Conservation (phyloP, 2,888 invertebrate genomes). For the Osmoderma eremita region DNA sequence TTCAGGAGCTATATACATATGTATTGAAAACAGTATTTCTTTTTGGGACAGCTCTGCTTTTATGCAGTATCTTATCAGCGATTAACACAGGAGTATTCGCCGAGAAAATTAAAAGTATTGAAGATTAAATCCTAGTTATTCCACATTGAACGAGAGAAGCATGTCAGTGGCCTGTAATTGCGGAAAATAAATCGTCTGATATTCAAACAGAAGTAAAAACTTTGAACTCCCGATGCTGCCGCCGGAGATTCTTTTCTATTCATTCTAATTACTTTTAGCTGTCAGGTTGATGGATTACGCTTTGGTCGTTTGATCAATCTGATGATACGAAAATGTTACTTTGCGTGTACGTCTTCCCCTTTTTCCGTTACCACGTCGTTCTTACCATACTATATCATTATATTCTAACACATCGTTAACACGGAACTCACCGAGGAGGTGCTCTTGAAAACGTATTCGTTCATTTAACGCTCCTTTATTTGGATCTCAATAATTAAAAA, state of each 20-base stretch:
- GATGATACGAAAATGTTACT: slow-evolving; percentile 25
- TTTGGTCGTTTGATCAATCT: slow-evolving; percentile 33
- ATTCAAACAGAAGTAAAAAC: slow-evolving; percentile 28
- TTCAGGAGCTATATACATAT: no score
- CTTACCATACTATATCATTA: slow-evolving; percentile 1
- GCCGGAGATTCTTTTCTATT: slow-evolving; percentile 29
- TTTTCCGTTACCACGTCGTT: slow-evolving; percentile 7
- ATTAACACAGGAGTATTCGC: background rate
- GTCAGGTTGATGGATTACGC: slow-evolving; percentile 39
- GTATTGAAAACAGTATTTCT: no score
- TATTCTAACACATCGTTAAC: slow-evolving; percentile 31
- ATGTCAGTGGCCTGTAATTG: slow-evolving; percentile 12
- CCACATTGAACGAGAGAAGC: background rate
- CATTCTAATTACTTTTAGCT: slow-evolving; percentile 39
- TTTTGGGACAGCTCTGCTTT: no score
- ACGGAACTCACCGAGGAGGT: slow-evolving; percentile 1
- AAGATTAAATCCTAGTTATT: slow-evolving; percentile 14
- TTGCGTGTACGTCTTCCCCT: slow-evolving; percentile 20
- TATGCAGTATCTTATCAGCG: background rate
- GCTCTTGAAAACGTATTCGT: slow-evolving; percentile 26
- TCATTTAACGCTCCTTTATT: background rate
- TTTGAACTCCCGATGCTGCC: slow-evolving; percentile 18
- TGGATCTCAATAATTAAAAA: slow-evolving; percentile 23
- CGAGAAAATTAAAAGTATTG: background rate
- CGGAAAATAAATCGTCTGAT: slow-evolving; percentile 28